Evolutionary conservation across 2,113 vertebrate genomes (phyloP).

Genomic region (Embiotoca jacksoni): DNA sequence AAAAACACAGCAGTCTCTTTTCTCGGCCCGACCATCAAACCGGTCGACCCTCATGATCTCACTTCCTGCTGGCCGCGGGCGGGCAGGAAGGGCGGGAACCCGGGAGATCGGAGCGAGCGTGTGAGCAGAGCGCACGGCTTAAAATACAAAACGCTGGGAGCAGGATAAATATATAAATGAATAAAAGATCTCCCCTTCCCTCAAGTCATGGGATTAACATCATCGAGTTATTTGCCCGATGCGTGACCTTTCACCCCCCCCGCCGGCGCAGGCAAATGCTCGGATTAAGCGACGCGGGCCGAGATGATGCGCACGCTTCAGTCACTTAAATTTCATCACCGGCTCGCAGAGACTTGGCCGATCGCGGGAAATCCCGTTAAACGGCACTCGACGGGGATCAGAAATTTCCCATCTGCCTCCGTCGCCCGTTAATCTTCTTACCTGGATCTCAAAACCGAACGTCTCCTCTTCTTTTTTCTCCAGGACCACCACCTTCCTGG

Average conservation of each 20-base stretch:
- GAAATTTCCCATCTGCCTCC: neutral
- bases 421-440: slow-evolving; percentile 70
- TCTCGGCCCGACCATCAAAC: slow-evolving; percentile 16
- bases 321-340: slow-evolving; percentile 10
- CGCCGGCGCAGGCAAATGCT: neutral
- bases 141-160: slow-evolving; percentile 54
- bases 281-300: slow-evolving; percentile 38
- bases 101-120: slow-evolving; percentile 1
- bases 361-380: slow-evolving; percentile 38
- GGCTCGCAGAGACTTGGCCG: neutral
- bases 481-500: slow-evolving; percentile 90
- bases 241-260: slow-evolving; percentile 36
- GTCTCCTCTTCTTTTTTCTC: slow-evolving; percentile 91
- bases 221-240: slow-evolving; percentile 2
- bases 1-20: neutral
- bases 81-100: slow-evolving; percentile 77
- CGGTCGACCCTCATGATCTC: slow-evolving; percentile 41
- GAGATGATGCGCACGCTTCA: neutral
- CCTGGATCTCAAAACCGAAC: slow-evolving; percentile 98
- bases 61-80: slow-evolving; percentile 71
- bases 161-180: neutral
- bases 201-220: slow-evolving; percentile 58
- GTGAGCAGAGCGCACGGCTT: slow-evolving; percentile 64
- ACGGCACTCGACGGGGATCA: slow-evolving; percentile 5
- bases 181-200: slow-evolving; percentile 10